Evolutionary conservation across 1,140 invertebrate species (phyloP), one percentile per base, ranked within the genome.

Genomic region (Calephelis virginiensis): DNA sequence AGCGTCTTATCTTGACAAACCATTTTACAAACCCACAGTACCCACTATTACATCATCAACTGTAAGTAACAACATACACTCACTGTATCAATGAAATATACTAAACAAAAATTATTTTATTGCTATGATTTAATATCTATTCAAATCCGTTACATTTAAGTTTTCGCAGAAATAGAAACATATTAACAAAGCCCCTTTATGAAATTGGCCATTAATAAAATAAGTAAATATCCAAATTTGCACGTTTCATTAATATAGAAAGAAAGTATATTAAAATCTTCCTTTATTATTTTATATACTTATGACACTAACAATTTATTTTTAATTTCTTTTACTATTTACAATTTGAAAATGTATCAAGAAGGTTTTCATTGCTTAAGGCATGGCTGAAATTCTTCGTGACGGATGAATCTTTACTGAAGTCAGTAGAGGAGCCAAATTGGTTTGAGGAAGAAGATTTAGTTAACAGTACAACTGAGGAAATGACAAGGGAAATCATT

Each of bases 321-420:
- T 65, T 28, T 28, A 28, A 28, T 28, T 0, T 46, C 45, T 64
- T 72, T 64, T 66, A 40, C 66, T 11, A 65, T 28, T 68, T 11
- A 67, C 53, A 38, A 37, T 46, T 50, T 49, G 67, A 66, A 68
- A 66, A 73, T 74, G 69, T 81, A 80, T 80, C 72, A 10, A 74
- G 67, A 80, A 82, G 70, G 81, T 85, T 89, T 77, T 91, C 78
- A 76, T 89, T 86, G 80, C 85, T 84, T 79, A 90, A 92, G 91
- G 91, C 90, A 73, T 91, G 89, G 91, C 89, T 91, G 90, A 92
- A 92, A 81, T 92, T 91, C 91, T 92, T 84, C 91, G 89, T 91
- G 73, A 92, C 91, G 76, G 91, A 92, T 72, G 79, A 82, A 72
- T 82, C 80, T 73, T 84, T 91, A 75, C 81, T 85, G 82, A 90